Conservation (phyloP, 2,888 invertebrate genomes). For the Chironomus riparius region DNA sequence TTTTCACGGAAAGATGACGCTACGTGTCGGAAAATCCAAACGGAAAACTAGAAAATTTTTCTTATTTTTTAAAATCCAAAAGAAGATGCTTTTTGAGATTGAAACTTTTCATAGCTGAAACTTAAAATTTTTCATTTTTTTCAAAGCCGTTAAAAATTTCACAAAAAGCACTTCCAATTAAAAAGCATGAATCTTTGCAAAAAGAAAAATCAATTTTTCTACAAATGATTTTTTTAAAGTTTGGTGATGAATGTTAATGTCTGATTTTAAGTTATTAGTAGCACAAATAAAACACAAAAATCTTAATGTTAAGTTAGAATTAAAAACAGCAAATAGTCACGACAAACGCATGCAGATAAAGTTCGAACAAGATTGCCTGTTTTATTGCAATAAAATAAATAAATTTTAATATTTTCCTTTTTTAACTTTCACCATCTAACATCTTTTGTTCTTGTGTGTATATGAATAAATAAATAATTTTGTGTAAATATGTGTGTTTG, state of each 20-base stretch:
- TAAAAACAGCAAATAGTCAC: not conserved
- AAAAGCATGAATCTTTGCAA: not conserved
- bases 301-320: not conserved
- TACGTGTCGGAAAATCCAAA: not conserved
- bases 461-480: too few relatives aligned
- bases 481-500: not conserved
- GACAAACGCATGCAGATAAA: constrained; percentile 5
- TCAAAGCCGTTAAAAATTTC: not conserved
- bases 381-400: constrained; percentile 5
- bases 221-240: not conserved
- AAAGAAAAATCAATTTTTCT: not conserved
- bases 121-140: not conserved
- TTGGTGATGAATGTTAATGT: constrained; percentile 8
- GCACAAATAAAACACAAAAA: not conserved
- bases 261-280: not conserved
- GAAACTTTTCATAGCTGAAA: not conserved
- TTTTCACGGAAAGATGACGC: not conserved
- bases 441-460: not conserved
- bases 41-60: too few relatives aligned
- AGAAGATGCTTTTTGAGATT: not conserved
- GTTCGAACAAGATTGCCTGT: not conserved
- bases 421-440: not conserved
- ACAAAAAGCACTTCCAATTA: not conserved
- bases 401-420: not conserved
- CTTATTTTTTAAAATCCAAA: too few relatives aligned